Evolutionary conservation across 2,797 vertebrate species (phyloP), one percentile per base, ranked within the genome.

Genomic region (Harpagifer antarcticus): DNA sequence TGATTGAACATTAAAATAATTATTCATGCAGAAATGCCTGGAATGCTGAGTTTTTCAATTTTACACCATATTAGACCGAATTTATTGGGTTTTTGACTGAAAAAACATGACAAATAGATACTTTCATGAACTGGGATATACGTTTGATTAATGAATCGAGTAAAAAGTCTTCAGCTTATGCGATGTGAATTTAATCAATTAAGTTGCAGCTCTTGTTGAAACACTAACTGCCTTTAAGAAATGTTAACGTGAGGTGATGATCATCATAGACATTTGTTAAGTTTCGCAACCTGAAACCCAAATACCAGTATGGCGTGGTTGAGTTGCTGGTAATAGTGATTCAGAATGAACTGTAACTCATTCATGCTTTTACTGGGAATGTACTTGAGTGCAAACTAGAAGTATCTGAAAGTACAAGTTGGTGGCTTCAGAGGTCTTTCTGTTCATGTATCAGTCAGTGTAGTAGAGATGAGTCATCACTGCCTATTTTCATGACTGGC

Each of bases 401-500:
- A 37, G 57, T 63, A 71, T 72, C 40, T 72, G 37, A 59, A 52
- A 62, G 54, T 43, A 42, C 15, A 37, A 19, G 81, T 49, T 72
- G 71, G 12, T 71, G 49, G 27, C 71, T 59, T 15, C 59, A 42
- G 48, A 50, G 42, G 47, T 68, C 47, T 54, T 20, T 55, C 44
- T 58, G 48, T 81, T 75, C 47, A 49, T 42, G 61, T 72, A 80
- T 87, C 73, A 84, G 73, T 92, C 88, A 87, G 31, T 42, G 9
- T n/a, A 49, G 57, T 50, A 56, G 82, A 86, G 42, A 85, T 75
- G 76, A 89, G 62, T 87, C 84, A 82, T 64, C 0, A 9, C 71
- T 60, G 75, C 68, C 84, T 88, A 81, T 54, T 57, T 68, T 73
- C 85, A 82, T 80, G 75, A 88, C 87, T 89, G 55, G 67, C 23